These are phyloP conservation scores for Gadus chalcogrammus DNA, from an alignment of 2,113 vertebrate genomes.

Conservation along the genomic window DNA sequence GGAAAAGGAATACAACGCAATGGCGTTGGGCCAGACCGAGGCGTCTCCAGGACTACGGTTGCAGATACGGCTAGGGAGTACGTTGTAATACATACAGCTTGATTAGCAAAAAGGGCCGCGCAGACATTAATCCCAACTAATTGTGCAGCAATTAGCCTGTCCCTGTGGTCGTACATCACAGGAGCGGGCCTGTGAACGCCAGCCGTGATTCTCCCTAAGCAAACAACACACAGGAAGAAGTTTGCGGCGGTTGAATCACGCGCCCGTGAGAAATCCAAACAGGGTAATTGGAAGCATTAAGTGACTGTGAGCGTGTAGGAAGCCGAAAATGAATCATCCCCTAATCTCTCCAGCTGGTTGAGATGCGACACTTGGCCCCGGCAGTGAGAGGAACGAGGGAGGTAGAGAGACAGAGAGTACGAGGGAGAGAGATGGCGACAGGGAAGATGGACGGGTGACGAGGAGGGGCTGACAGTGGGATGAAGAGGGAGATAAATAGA, in stretches of 20 bases:
- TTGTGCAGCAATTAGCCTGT: background rate
- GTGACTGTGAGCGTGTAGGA: conserved; percentile 40
- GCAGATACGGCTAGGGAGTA: background rate
- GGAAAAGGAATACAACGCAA: background rate
- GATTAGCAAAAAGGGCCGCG: background rate
- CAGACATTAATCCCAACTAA: background rate
- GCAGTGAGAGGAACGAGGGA: conserved; percentile 34
- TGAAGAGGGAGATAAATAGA: background rate
- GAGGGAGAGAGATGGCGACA: background rate
- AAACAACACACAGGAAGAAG: conserved; percentile 20
- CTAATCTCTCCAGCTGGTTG: conserved; percentile 55
- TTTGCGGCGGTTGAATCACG: conserved; percentile 37
- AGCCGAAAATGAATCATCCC: conserved; percentile 48
- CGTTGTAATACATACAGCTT: background rate
- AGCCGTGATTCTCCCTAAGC: conserved; percentile 10
- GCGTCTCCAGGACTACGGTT: background rate
- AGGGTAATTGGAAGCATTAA: conserved; percentile 43
- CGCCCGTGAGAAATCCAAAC: conserved; percentile 23
- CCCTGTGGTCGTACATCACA: background rate
- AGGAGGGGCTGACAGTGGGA: background rate
- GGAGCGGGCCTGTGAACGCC: background rate
- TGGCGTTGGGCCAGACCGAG: background rate
- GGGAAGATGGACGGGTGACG: background rate
- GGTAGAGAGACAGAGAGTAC: background rate
- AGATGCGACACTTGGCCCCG: conserved; percentile 51